phyloP scores from a whole-genome alignment of 2,888 invertebrate genomes.

The Chydorus sphaericus region DNA sequence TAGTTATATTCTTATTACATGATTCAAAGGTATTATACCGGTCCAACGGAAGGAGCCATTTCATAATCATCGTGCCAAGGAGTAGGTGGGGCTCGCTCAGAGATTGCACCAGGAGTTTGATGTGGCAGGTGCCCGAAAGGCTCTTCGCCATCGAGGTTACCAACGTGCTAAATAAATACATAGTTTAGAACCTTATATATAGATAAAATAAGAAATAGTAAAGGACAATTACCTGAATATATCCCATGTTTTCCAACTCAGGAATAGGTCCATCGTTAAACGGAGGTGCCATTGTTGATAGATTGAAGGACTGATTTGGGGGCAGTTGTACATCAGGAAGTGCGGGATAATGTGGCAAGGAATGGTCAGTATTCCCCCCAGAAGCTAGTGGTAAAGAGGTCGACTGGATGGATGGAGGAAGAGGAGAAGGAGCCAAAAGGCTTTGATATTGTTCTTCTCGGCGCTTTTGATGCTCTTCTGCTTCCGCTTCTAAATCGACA shows the following conservation, averaged over 20 bases:
- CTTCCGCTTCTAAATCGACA: conserved; percentile 32
- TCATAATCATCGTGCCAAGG: conserved; percentile 65
- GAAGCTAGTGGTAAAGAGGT: conserved; percentile 20
- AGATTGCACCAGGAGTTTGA: conserved; percentile 42
- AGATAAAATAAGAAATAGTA: too few species aligned
- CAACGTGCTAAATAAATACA: background rate
- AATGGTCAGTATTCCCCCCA: conserved; percentile 1
- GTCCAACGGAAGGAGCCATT: conserved; percentile 64
- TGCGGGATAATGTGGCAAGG: background rate
- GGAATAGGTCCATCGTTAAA: background rate
- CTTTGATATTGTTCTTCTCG: conserved; percentile 12
- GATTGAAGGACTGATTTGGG: background rate
- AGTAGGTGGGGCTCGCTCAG: conserved; percentile 41
- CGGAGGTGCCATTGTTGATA: background rate
- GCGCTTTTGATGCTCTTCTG: conserved; percentile 37
- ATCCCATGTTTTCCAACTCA: conserved; percentile 47
- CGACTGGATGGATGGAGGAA: conserved; percentile 19
- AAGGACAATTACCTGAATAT: conserved; percentile 34
- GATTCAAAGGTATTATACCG: conserved; percentile 40
- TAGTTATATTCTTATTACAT: background rate
- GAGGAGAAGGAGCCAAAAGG: conserved; percentile 33
- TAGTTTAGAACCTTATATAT: background rate
- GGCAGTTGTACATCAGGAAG: conserved; percentile 1
- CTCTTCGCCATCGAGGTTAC: conserved; percentile 1
- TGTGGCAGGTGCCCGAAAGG: conserved; percentile 37